Base-by-base conservation (phyloP, 2,113 vertebrate genomes). In the Dinomys branickii region DNA sequence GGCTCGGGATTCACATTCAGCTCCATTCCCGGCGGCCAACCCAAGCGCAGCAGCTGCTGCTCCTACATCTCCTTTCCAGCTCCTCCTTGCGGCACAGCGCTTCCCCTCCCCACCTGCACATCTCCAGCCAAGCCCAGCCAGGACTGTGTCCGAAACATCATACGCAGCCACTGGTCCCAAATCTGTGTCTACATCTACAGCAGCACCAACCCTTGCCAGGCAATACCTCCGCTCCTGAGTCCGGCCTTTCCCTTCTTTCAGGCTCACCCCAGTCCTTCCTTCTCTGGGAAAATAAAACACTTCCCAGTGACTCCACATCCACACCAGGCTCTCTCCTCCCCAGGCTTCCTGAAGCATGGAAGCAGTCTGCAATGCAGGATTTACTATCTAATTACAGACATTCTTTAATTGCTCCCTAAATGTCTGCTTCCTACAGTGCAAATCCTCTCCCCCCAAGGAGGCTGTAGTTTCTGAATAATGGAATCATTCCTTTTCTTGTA, bases 361-460 rank as follows among this genome's bases (percentile, higher is more conserved):
- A 90, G 77, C 28, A 75, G 77, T 75, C 56, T 38, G 67, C 71
- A 56, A 28, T 1, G 33, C 50, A 69, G 75, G 81, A 85, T 94
- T 94, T 95, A 91, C n/a, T 71, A 52, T 56, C 90, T 94, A 82
- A 90, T 96, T 87, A 92, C 44, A 82, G 87, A n/a, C 58, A 85
- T 77, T 85, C 94, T 77, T 50, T 82, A 95, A 85, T 35, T 92
- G 87, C 65, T 90, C 85, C 81, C 85, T 78, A 95, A 88, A 85
- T 65, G 85, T 59, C 91, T 81, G 47, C 78, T 82, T 75, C 90
- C 90, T 73, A n/a, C 2, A 0, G 16, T 65, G 58, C 82, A 73
- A 78, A 69, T 82, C 77, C 85, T 58, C 52, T 44, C 75, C 69
- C 81, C 77, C 47, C 58, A 82, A 44, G 20, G 44, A 78, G 14